Evolutionary conservation across 2,888 invertebrate genomes (phyloP), one percentile per base, ranked within the genome.

Genomic region (Amiota minor): DNA sequence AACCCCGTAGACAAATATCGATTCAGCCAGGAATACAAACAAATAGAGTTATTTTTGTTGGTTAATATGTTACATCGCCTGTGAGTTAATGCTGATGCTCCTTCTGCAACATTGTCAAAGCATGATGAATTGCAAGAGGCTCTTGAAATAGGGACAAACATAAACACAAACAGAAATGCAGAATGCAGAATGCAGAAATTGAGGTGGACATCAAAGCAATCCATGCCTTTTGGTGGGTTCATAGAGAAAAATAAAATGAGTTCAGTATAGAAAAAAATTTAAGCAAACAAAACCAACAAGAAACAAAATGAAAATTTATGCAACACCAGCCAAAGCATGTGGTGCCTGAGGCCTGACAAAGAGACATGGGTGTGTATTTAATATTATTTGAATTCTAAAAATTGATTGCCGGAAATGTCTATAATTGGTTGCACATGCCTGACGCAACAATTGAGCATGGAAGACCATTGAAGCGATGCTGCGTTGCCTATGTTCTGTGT

Each of bases 401-500:
- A 16, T 20, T 59, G 83, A 83, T 83, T 81, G 84, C 80, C 84
- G 83, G 83, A 83, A 83, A 81, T 76, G 78, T 72, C 70, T 73
- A 80, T 77, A 81, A 83, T 83, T 83, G 80, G 76, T 78, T 81
- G 77, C 75, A 79, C 78, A 80, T 80, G 82, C 74, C 6, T 14
- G n/a, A 59, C 72, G 18, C 46, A 59, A 20, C 20, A 20, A 20
- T 56, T 35, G 53, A 53, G 18, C 12, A 35, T 11, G 20, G 9
- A 9, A 1, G 50, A 2, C 53, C 49, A 62, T 35, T 23, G 46
- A 49, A 6, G 4, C 14, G 49, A 1, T 45, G 76, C 49, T 11
- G 46, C 3, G 11, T 59, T 16, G 55, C 16, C 23, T 68, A 12
- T 23, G 46, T 49, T 18, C 61, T 18, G 18, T 16, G 23, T 65